phyloP scores from a whole-genome alignment of 2,888 invertebrate genomes.

The Sphecodes monilicornis region DNA sequence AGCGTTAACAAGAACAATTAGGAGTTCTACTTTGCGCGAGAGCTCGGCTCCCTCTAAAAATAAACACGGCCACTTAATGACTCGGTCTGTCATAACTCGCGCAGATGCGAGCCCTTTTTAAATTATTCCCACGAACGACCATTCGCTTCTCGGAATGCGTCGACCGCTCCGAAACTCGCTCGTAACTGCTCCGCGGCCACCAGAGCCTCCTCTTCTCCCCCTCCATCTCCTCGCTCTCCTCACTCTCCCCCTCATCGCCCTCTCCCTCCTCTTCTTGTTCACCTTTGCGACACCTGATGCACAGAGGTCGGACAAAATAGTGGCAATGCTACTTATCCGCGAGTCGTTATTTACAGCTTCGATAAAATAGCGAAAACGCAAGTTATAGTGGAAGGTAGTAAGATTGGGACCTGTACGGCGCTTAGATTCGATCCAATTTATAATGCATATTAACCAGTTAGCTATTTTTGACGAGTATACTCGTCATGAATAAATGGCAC shows the following conservation, averaged over 20 bases:
- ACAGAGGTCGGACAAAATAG: neutral
- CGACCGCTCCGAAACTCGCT: conserved; percentile 33
- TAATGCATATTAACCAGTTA: too few species aligned
- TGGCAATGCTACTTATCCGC: neutral
- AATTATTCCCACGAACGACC: conserved; percentile 77
- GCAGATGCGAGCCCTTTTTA: conserved; percentile 77
- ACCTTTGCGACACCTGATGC: conserved; percentile 4
- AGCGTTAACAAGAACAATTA: conserved; percentile 84
- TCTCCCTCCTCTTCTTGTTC: neutral
- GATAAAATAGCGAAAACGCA: neutral
- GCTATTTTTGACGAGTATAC: too few species aligned
- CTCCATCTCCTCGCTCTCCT: too few species aligned
- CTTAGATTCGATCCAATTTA: too few species aligned
- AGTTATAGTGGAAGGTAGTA: neutral
- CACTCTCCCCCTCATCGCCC: too few species aligned
- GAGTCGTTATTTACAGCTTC: neutral
- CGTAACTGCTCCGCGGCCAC: conserved; percentile 8
- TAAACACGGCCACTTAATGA: conserved; percentile 82
- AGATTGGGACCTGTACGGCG: too few species aligned
- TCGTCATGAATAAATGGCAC: too few species aligned
- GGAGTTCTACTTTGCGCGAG: conserved; percentile 82
- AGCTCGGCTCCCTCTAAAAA: conserved; percentile 81
- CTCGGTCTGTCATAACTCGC: conserved; percentile 75
- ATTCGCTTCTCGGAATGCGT: conserved; percentile 72
- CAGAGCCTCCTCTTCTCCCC: too few species aligned